Evolutionary conservation across 2,888 invertebrate species (phyloP).

Genomic region (Bhutanitis thaidina): DNA sequence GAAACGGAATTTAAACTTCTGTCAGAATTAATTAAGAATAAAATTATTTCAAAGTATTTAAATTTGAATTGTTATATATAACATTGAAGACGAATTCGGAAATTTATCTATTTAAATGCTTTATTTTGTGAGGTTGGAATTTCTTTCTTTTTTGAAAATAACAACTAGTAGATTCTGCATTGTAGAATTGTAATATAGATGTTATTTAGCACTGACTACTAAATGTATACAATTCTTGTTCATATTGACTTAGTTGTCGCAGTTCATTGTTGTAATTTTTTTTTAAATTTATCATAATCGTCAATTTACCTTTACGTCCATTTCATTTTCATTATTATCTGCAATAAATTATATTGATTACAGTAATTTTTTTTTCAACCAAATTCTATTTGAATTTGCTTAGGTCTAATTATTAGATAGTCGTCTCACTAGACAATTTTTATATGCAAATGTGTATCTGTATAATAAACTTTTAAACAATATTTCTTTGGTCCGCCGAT

Average conservation of each 20-base stretch:
- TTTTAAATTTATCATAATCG: conserved; percentile 16
- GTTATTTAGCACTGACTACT: background rate
- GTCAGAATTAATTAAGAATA: too few species aligned
- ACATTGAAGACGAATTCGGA: conserved; percentile 7
- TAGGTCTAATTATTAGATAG: conserved; percentile 62
- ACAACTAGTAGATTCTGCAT: background rate
- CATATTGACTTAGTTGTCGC: background rate
- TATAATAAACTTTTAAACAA: conserved; percentile 60
- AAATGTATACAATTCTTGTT: too few species aligned
- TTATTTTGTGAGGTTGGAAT: background rate
- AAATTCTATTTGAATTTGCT: conserved; percentile 44
- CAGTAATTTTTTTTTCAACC: conserved; percentile 34
- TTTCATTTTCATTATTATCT: conserved; percentile 27
- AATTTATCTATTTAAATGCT: conserved; percentile 3
- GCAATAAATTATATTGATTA: conserved; percentile 25
- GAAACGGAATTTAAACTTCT: too few species aligned
- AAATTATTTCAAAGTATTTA: too few species aligned
- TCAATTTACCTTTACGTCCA: conserved; percentile 23
- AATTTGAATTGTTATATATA: too few species aligned
- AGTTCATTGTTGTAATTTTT: conserved; percentile 5
- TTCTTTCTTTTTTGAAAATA: background rate
- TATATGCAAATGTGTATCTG: conserved; percentile 65
- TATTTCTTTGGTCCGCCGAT: conserved; percentile 17
- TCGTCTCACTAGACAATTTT: conserved; percentile 65
- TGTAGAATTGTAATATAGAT: background rate